These are phyloP conservation scores for Fulmarus glacialis DNA, from an alignment of 2,113 vertebrate species.

Conservation along the genomic window DNA sequence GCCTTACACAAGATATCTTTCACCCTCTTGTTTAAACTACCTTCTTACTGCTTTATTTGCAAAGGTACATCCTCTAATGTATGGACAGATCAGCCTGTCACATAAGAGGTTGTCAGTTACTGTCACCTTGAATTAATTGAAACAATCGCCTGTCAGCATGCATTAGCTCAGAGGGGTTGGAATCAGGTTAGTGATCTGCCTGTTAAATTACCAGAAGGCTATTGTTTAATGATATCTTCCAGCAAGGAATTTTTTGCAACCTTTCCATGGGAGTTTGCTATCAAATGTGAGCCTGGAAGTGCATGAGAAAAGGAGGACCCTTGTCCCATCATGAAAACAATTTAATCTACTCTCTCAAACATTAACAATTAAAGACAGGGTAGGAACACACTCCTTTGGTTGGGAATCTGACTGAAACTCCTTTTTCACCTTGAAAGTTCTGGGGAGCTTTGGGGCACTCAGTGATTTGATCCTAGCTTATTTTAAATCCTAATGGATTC, in stretches of 20 bases:
- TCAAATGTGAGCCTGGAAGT: not conserved
- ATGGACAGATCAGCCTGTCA: not conserved
- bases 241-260: not conserved
- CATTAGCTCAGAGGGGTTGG: not conserved
- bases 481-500: not conserved
- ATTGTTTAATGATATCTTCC: not conserved
- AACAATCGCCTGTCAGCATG: not conserved
- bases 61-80: not conserved
- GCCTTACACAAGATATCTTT: not conserved
- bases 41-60: not conserved
- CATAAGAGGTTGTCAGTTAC: not conserved
- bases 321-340: not conserved
- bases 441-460: not conserved
- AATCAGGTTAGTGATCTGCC: not conserved
- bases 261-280: not conserved
- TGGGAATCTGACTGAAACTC: not conserved
- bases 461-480: not conserved
- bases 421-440: not conserved
- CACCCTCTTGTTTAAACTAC: not conserved
- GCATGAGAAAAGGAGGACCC: not conserved
- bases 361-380: not conserved
- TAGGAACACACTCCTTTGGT: not conserved
- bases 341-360: not conserved
- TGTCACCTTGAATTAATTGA: not conserved
- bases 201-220: not conserved